phyloP scores from a whole-genome alignment of 2,888 invertebrate species.

The Drosophila dives region DNA sequence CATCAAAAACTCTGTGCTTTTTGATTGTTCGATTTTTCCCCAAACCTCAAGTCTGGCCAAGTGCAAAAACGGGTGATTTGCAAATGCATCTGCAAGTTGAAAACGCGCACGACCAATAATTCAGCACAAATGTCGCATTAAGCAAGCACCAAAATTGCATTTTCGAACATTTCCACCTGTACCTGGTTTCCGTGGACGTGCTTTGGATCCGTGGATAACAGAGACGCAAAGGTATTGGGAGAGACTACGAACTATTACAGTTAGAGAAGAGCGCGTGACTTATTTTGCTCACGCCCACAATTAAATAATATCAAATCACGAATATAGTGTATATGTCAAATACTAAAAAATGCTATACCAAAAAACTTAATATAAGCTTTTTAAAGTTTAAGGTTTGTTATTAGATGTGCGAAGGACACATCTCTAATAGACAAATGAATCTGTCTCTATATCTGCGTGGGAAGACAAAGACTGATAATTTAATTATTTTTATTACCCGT shows the following conservation, averaged over 20 bases:
- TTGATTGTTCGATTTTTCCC: slow-evolving; percentile 56
- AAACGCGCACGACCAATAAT: slow-evolving; percentile 42
- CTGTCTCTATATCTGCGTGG: slow-evolving; percentile 13
- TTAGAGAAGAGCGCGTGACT: slow-evolving; percentile 52
- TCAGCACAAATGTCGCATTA: slow-evolving; percentile 68
- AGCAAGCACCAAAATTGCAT: slow-evolving; percentile 83
- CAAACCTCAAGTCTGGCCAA: slow-evolving; percentile 34
- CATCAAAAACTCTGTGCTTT: slow-evolving; percentile 21
- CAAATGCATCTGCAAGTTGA: slow-evolving; percentile 26
- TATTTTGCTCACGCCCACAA: slow-evolving; percentile 21
- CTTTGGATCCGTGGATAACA: slow-evolving; percentile 84
- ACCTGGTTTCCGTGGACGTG: slow-evolving; percentile 84
- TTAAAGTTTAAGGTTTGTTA: not conserved
- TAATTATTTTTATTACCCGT: slow-evolving; percentile 5
- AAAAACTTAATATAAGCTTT: not conserved
- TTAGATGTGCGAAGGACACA: not conserved
- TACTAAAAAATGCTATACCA: not conserved
- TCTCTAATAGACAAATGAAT: not conserved
- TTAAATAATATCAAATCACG: not conserved
- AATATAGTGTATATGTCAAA: not conserved
- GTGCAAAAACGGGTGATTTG: slow-evolving; percentile 47
- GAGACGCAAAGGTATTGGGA: slow-evolving; percentile 84
- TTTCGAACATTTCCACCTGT: slow-evolving; percentile 84
- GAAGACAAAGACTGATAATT: slow-evolving; percentile 22
- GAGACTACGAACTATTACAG: slow-evolving; percentile 16